Base-by-base conservation (phyloP, 1,140 invertebrate species). In the Marisa cornuarietis region DNA sequence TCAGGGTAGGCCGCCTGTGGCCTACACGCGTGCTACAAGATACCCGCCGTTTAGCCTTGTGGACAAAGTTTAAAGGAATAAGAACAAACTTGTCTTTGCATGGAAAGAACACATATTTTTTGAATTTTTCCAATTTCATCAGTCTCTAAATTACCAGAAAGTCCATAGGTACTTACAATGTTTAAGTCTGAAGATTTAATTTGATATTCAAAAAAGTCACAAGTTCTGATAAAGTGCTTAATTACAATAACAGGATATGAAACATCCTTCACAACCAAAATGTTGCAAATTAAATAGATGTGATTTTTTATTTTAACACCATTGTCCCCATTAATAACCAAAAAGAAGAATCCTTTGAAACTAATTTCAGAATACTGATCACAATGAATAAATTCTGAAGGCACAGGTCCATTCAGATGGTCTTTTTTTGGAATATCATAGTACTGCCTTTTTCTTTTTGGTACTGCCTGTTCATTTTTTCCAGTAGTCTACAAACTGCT, bases 401-500 rank as follows among this genome's bases (percentile, higher is more conserved):
- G 65, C 10, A 66, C 7, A 8, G 65, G 65, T 10, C 65, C 65
- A 66, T 10, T 8, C 22, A 10, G 7, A 20, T 66, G 65, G 8
- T 66, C 65, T 66, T 66, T 66, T 26, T 66, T 8, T 66, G 20
- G 65, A n/a, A 66, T 26, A 66, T 20, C 7, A 26, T 66, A 7
- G 20, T 22, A 7, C 8, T n/a, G 20, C 22, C 20, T 7, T 66
- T 22, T 66, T 8, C 20, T 20, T 66, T 66, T 66, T 26, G 22
- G 20, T 26, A 54, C 52, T 14, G 14, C 52, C 52, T 54, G 52
- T 9, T 66, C n/a, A 76, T 68, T 24, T 76, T 84, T 78, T 90
- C 87, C 54, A 73, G 49, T 22, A 85, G 52, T 82, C 88, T 81
- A 20, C 86, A 84, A 58, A 85, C 73, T 49, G 88, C 72, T 85